Conservation (phyloP, 2,797 vertebrate genomes). For the Rhincodon typus region DNA sequence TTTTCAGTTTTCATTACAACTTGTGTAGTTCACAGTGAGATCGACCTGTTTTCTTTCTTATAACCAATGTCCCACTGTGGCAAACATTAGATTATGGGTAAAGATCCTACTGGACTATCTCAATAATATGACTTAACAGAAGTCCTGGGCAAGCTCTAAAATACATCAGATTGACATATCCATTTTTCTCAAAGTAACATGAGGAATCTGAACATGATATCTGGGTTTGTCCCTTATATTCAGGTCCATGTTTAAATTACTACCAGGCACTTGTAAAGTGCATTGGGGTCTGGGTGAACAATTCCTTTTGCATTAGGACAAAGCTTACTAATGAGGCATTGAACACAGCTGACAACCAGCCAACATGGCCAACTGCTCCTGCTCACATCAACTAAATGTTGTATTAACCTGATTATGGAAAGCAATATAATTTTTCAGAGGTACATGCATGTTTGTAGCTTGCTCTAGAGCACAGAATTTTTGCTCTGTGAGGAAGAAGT, state of each 20-base stretch:
- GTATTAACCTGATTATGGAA: neutral
- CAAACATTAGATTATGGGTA: no score
- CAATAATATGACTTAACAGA: neutral
- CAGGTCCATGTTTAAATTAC: neutral
- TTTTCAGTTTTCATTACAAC: neutral
- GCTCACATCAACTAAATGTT: neutral
- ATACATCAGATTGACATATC: neutral
- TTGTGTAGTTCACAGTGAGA: neutral
- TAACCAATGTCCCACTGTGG: neutral
- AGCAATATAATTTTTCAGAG: neutral
- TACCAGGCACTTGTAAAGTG: neutral
- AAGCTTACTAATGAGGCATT: neutral
- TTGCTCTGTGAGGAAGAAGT: neutral
- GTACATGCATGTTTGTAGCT: neutral
- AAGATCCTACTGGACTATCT: no score
- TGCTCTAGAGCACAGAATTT: neutral
- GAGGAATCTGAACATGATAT: neutral
- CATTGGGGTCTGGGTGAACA: neutral
- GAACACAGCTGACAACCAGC: neutral
- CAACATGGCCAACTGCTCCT: neutral
- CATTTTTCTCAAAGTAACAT: neutral
- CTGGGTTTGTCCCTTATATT: neutral
- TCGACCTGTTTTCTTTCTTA: neutral
- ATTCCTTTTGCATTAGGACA: neutral
- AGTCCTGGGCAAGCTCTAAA: neutral